Conservation (phyloP, 2,113 vertebrate genomes). For the Daboia siamensis region DNA sequence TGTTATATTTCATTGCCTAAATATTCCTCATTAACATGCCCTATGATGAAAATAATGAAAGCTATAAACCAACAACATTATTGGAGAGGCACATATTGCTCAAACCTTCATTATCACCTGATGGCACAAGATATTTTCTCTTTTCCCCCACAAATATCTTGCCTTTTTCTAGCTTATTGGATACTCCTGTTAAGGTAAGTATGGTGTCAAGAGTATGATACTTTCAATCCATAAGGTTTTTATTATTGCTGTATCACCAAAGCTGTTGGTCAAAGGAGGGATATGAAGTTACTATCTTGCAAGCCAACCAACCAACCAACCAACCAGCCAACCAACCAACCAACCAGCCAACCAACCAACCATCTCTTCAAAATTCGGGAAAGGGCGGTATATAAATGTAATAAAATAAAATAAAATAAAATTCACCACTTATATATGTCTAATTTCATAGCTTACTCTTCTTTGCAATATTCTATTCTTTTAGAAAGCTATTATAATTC, state of each 20-base stretch:
- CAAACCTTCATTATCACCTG: not conserved
- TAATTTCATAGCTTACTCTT: not conserved
- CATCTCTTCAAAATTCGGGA: too few relatives aligned
- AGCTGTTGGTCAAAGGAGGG: not conserved
- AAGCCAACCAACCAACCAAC: not conserved
- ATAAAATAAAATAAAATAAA: too few relatives aligned
- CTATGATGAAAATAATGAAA: not conserved
- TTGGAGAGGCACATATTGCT: not conserved
- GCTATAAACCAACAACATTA: not conserved
- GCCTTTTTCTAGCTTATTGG: not conserved
- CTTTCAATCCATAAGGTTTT: not conserved
- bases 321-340: too few relatives aligned
- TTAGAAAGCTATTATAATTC: not conserved
- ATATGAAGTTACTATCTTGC: not conserved
- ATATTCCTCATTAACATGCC: not conserved
- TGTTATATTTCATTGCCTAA: not conserved
- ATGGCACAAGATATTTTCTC: not conserved
- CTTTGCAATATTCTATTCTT: not conserved
- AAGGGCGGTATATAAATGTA: too few relatives aligned
- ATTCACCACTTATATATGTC: not conserved
- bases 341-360: too few relatives aligned
- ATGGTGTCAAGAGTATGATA: not conserved
- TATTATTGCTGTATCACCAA: not conserved
- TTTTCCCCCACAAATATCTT: not conserved
- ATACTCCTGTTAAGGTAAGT: not conserved